A percentile compares a stretch with the other conserved stretches of the same genome.
These are phyloP conservation scores for Platyscapa corneri DNA, from an alignment of 1,140 invertebrate species.

Conservation along the genomic window DNA sequence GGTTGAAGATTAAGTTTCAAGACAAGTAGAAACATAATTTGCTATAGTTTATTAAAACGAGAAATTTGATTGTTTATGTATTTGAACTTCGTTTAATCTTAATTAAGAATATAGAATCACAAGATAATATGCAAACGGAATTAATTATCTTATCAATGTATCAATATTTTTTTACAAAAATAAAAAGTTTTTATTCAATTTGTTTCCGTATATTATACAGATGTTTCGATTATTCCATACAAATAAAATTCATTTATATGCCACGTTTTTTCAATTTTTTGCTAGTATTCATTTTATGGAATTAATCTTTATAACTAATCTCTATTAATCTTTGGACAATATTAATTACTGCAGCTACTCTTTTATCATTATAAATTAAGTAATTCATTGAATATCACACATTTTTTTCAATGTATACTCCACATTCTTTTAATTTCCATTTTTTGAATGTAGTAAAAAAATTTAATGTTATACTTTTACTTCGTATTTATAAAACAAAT, in stretches of 20 bases:
- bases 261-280: background rate
- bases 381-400: too few relatives aligned
- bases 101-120: background rate
- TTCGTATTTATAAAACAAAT: too few relatives aligned
- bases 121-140: background rate
- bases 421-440: too few relatives aligned
- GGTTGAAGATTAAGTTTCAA: too few relatives aligned
- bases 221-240: background rate
- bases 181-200: background rate
- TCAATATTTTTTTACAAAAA: background rate
- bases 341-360: too few relatives aligned
- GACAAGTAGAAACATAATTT: too few relatives aligned
- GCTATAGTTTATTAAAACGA: too few relatives aligned
- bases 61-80: background rate
- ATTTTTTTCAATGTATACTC: too few relatives aligned
- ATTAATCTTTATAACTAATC: background rate
- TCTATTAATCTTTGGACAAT: background rate
- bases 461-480: too few relatives aligned
- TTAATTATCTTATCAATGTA: background rate
- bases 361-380: too few relatives aligned
- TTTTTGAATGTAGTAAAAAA: too few relatives aligned
- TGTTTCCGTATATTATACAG: background rate
- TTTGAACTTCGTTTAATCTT: background rate
- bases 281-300: background rate
- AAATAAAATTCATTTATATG: background rate